These are phyloP conservation scores for Hermatobates lingyangjiaoensis DNA, from an alignment of 1,140 invertebrate genomes.

Conservation along the genomic window DNA sequence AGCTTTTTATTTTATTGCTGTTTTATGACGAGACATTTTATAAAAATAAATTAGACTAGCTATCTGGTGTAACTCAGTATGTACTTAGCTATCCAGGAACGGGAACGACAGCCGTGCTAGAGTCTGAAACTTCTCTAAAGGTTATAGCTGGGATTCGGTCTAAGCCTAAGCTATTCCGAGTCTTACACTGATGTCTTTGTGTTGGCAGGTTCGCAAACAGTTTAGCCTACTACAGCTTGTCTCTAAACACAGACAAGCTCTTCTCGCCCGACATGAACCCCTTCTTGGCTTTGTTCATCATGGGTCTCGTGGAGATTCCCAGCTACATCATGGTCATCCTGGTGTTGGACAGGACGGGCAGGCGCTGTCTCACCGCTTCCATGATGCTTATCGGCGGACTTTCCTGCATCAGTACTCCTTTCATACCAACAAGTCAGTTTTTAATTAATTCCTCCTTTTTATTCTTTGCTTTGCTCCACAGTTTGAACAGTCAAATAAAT, in stretches of 20 bases:
- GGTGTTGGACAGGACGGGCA: conserved; percentile 49
- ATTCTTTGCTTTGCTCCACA: neutral
- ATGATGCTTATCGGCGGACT: conserved; percentile 53
- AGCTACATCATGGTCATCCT: conserved; percentile 52
- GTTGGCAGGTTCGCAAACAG: conserved; percentile 57
- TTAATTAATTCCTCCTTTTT: neutral
- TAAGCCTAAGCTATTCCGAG: too few species aligned
- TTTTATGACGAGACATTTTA: too few species aligned
- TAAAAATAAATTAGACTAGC: too few species aligned
- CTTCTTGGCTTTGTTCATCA: conserved; percentile 59
- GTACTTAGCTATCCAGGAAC: too few species aligned
- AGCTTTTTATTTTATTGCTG: too few species aligned
- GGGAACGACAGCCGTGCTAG: too few species aligned
- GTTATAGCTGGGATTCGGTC: too few species aligned
- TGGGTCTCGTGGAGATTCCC: conserved; percentile 63
- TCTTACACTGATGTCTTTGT: too few species aligned
- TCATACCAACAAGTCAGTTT: conserved; percentile 32
- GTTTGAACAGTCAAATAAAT: neutral
- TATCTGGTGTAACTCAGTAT: too few species aligned
- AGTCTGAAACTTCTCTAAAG: too few species aligned
- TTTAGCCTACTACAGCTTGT: conserved; percentile 69
- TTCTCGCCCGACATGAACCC: conserved; percentile 50
- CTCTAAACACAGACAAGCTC: conserved; percentile 50
- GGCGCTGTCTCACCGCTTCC: conserved; percentile 44
- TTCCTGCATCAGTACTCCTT: conserved; percentile 46